Evolutionary conservation across 2,888 invertebrate species (phyloP).

Genomic region (Oligia fasciuncula): DNA sequence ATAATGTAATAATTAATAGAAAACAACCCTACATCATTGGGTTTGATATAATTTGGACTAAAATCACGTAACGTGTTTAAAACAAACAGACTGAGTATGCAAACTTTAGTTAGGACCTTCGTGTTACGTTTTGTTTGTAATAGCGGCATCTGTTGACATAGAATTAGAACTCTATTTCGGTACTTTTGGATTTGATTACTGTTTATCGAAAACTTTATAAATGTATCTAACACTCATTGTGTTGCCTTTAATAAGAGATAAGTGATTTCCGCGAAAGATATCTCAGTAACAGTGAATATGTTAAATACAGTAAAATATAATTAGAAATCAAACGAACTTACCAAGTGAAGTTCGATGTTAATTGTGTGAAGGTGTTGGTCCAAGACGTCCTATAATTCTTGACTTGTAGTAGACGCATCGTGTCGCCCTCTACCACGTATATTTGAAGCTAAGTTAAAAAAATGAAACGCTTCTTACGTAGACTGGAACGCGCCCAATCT

Average conservation of each 20-base stretch:
- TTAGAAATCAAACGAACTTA: too few species aligned
- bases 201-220: background rate
- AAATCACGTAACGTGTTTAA: conserved; percentile 51
- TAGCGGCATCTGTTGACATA: conserved; percentile 46
- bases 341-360: too few species aligned
- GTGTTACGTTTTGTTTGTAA: conserved; percentile 38
- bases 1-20: conserved; percentile 63
- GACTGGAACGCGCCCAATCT: too few species aligned
- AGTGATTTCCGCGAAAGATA: background rate
- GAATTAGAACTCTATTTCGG: conserved; percentile 11
- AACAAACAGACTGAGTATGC: conserved; percentile 42
- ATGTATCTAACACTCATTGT: too few species aligned
- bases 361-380: too few species aligned
- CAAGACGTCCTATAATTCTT: too few species aligned
- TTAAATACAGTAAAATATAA: background rate
- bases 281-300: background rate
- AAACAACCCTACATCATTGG: conserved; percentile 55
- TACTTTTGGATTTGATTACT: conserved; percentile 4
- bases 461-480: too few species aligned
- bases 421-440: too few species aligned
- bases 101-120: conserved; percentile 36
- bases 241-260: background rate
- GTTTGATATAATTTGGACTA: conserved; percentile 45
- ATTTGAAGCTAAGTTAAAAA: too few species aligned
- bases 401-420: too few species aligned